Conservation (phyloP, 2,888 invertebrate genomes). For the Lithosia quadra region DNA sequence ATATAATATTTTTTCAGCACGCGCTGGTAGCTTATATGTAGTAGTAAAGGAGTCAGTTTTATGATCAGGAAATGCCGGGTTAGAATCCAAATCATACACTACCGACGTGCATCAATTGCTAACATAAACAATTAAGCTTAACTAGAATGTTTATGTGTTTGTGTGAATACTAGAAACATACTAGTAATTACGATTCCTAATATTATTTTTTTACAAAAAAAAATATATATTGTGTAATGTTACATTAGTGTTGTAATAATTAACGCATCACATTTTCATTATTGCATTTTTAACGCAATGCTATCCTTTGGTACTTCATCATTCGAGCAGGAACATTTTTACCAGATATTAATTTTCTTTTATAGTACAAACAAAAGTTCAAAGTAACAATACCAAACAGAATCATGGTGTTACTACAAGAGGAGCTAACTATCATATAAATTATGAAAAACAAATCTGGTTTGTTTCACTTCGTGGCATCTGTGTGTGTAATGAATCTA, state of each 20-base stretch:
- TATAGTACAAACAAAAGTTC: conserved; percentile 59
- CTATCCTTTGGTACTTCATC: conserved; percentile 33
- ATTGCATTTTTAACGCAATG: conserved; percentile 21
- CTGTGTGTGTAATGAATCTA: conserved; percentile 68
- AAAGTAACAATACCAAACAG: conserved; percentile 59
- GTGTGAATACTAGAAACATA: too few species aligned
- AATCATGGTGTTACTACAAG: conserved; percentile 51
- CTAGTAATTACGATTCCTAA: neutral
- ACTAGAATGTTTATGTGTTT: too few species aligned
- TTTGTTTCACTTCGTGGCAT: conserved; percentile 69
- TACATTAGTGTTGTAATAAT: conserved; percentile 6
- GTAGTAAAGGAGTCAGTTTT: too few species aligned
- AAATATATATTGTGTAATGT: conserved; percentile 21
- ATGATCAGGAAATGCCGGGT: too few species aligned
- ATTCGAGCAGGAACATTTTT: conserved; percentile 41
- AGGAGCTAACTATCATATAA: conserved; percentile 70
- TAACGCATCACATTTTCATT: neutral
- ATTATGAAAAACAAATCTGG: conserved; percentile 78
- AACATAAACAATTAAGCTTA: too few species aligned
- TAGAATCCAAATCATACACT: too few species aligned
- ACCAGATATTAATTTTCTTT: conserved; percentile 50
- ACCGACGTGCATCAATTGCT: too few species aligned
- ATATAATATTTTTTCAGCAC: too few species aligned
- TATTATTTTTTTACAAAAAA: too few species aligned
- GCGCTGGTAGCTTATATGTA: too few species aligned